Evolutionary conservation across 2,113 vertebrate genomes (phyloP).

Genomic region (Malurus elegans): DNA sequence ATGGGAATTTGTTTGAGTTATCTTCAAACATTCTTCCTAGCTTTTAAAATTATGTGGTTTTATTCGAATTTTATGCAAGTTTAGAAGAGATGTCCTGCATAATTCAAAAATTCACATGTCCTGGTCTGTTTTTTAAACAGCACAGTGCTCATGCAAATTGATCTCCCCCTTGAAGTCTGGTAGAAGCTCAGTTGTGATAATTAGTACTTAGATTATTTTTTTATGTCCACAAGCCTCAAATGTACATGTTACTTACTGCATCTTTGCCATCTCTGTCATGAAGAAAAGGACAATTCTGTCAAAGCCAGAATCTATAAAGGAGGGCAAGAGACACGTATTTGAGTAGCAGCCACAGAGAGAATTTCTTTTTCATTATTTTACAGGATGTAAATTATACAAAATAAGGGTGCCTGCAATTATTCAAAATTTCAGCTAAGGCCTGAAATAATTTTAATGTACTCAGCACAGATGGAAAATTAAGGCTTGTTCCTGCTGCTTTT

Average conservation of each 20-base stretch:
- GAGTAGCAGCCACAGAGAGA: background rate
- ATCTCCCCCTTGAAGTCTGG: background rate
- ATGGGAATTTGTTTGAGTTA: background rate
- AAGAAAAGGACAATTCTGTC: background rate
- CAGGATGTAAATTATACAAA: background rate
- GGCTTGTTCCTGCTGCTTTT: slow-evolving; percentile 26
- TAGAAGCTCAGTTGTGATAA: background rate
- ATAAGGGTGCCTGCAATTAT: background rate
- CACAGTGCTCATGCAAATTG: slow-evolving; percentile 1
- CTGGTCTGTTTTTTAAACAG: slow-evolving; percentile 1
- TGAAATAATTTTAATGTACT: slow-evolving; percentile 20
- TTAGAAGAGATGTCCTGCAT: background rate
- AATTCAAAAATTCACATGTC: background rate
- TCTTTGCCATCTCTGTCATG: background rate
- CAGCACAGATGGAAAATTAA: slow-evolving; percentile 24
- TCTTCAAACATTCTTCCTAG: background rate
- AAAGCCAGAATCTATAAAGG: background rate
- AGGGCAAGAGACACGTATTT: background rate
- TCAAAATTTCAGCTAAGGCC: background rate
- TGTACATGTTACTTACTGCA: background rate
- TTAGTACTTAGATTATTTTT: background rate
- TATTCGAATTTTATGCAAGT: background rate
- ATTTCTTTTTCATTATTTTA: slow-evolving; percentile 10
- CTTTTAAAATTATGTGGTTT: background rate
- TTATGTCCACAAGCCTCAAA: background rate